Base-by-base conservation (phyloP, 1,140 invertebrate genomes). In the Diorhabda carinulata region DNA sequence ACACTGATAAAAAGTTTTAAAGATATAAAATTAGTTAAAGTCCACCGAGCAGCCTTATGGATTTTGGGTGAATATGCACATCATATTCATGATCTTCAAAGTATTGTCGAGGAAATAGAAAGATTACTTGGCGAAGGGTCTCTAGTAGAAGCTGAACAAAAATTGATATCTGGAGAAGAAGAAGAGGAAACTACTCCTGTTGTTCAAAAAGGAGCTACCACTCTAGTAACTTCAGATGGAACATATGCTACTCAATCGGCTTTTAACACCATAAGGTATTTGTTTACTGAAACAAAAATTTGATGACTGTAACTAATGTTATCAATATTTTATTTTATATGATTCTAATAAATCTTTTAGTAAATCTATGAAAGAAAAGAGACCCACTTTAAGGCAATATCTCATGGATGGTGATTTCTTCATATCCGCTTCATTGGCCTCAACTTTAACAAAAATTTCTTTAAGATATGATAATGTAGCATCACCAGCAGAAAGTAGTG, bases 241-340 rank as follows among this genome's bases (percentile, higher is more conserved):
- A 98, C 98, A 3, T 99, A 99, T 81, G 98, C 97, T 44, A 94
- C 96, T 3, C 98, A 99, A 82, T 98, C 95, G 74, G 96, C 95
- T 62, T 98, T 99, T 81, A 97, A 92, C 78, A 85, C 94, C 70
- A 83, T 88, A 4, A 83, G 86, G 87, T 90, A 79, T 83, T 87
- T 84, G 61, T 62, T 41, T 40, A 71, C n/a, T 64, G 1, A 25
- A 25, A 25, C 25, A 25, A 1, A 25, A 25, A 25, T 25, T 25
- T 25, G 25, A 25, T 25, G 25, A 25, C 25, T 25, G 25, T 25
- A 25, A 25, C 25, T 25, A 25, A 25, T 25, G 25, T 25, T 25
- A 25, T 1, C 25, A 25, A 25, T 25, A 25, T 25, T 25, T 25
- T 25, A 25, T 25, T 25, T 25, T 25, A 25, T 25, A 25, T 25